Conservation (phyloP, 2,797 vertebrate genomes). For the Echeneis naucrates region DNA sequence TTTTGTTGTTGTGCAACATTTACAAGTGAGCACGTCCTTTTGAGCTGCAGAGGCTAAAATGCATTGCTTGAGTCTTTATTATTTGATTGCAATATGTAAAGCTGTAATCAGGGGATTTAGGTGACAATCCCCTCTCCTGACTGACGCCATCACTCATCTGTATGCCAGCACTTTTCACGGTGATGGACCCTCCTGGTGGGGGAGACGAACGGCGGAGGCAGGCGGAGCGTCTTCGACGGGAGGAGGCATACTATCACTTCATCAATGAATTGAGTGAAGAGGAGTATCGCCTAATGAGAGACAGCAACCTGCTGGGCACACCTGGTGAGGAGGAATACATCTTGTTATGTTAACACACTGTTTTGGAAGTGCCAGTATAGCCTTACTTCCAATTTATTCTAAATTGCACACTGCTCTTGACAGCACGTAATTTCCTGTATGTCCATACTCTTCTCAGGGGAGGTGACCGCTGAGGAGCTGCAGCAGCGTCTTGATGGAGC, state of each 20-base stretch:
- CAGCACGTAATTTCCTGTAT: background rate
- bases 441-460: conserved; percentile 82
- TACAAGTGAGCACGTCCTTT: background rate
- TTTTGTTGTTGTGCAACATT: conserved; percentile 8
- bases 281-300: conserved; percentile 97
- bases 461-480: conserved; percentile 95
- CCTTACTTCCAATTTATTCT: background rate
- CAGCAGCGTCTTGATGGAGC: conserved; percentile 91
- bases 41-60: background rate
- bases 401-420: background rate
- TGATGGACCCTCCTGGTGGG: conserved; percentile 89
- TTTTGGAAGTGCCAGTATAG: background rate
- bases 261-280: conserved; percentile 95
- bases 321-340: conserved; percentile 85
- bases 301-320: conserved; percentile 94
- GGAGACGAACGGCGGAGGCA: conserved; percentile 91
- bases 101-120: background rate
- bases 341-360: background rate
- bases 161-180: conserved; percentile 80
- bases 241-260: conserved; percentile 98
- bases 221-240: conserved; percentile 93
- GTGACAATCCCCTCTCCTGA: conserved; percentile 10
- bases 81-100: background rate
- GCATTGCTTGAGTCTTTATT: background rate
- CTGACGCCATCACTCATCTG: conserved; percentile 43